Percentiles rank a stretch among this genome's conserved stretches.
Evolutionary conservation across 2,797 vertebrate species (phyloP).

Genomic region (Artibeus jamaicensis): DNA sequence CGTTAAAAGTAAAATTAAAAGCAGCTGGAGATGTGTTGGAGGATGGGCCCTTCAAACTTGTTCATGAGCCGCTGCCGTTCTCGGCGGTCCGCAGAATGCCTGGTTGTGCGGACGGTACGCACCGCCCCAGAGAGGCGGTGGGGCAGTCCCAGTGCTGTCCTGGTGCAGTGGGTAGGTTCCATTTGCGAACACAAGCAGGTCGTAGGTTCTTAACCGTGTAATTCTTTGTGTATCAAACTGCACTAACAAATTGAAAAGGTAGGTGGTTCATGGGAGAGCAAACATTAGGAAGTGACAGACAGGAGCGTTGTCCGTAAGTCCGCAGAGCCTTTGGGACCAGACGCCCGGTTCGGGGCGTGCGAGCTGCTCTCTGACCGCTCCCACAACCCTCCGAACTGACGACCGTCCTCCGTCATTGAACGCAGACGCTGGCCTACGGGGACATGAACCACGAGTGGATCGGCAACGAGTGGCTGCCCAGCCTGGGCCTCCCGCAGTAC

Average conservation of each 20-base stretch:
- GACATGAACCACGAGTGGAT: constrained; percentile 99
- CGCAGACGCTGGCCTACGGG: constrained; percentile 94
- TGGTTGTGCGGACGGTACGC: too few species aligned
- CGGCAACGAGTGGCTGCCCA: constrained; percentile 97
- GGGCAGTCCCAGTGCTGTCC: neutral
- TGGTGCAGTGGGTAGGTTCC: neutral
- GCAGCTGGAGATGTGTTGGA: neutral
- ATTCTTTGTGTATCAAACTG: neutral
- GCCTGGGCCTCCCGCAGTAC: constrained; percentile 95
- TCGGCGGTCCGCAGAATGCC: too few species aligned
- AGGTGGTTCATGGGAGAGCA: neutral
- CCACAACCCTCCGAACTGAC: neutral
- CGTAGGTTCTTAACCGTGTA: neutral
- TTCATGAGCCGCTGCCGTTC: constrained; percentile 61
- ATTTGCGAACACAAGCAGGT: neutral
- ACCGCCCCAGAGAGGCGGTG: neutral
- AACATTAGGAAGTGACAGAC: neutral
- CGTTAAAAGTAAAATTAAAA: neutral
- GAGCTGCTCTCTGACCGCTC: neutral
- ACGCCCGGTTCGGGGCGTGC: neutral
- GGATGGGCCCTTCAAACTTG: constrained; percentile 65
- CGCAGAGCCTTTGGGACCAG: neutral
- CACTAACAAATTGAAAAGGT: neutral
- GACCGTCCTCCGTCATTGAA: neutral
- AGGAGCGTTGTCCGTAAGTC: neutral